Evolutionary conservation across 1,140 invertebrate genomes (phyloP).

Genomic region (Cataglyphis hispanica): DNA sequence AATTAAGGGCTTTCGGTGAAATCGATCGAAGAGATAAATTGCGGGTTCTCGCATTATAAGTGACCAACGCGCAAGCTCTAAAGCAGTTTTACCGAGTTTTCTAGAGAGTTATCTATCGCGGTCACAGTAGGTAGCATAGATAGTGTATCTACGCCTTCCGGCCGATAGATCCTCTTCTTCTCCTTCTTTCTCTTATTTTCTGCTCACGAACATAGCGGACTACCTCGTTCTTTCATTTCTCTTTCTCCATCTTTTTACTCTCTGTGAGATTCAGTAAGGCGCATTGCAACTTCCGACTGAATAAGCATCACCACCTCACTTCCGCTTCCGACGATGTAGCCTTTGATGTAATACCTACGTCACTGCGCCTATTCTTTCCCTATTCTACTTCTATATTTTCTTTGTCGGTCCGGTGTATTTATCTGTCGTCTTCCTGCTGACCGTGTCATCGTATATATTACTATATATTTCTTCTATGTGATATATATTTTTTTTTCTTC

Average conservation of each 20-base stretch:
- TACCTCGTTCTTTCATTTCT: slow-evolving; percentile 47
- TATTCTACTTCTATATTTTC: slow-evolving; percentile 11
- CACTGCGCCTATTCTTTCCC: slow-evolving; percentile 22
- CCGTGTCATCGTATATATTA: neutral
- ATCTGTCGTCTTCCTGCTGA: slow-evolving; percentile 16
- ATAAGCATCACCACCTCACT: slow-evolving; percentile 83
- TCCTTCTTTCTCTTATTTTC: slow-evolving; percentile 23
- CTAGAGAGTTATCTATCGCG: slow-evolving; percentile 74
- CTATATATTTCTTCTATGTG: neutral
- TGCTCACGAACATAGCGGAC: slow-evolving; percentile 16
- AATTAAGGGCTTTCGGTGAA: slow-evolving; percentile 55
- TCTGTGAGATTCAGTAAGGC: slow-evolving; percentile 79
- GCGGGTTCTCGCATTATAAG: slow-evolving; percentile 1
- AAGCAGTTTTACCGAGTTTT: slow-evolving; percentile 72
- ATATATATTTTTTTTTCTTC: neutral
- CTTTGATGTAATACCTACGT: slow-evolving; percentile 83
- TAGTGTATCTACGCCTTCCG: slow-evolving; percentile 79
- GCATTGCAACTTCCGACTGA: slow-evolving; percentile 83
- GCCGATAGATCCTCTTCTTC: slow-evolving; percentile 73
- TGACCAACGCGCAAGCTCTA: slow-evolving; percentile 32
- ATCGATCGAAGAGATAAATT: slow-evolving; percentile 16
- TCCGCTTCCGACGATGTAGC: slow-evolving; percentile 82
- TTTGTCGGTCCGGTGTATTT: neutral
- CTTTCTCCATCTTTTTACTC: slow-evolving; percentile 25
- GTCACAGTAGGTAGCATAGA: slow-evolving; percentile 68